Percentiles rank a stretch among this genome's conserved stretches.
Conservation (phyloP, 2,888 invertebrate genomes). For the Harpalus rufipes region DNA sequence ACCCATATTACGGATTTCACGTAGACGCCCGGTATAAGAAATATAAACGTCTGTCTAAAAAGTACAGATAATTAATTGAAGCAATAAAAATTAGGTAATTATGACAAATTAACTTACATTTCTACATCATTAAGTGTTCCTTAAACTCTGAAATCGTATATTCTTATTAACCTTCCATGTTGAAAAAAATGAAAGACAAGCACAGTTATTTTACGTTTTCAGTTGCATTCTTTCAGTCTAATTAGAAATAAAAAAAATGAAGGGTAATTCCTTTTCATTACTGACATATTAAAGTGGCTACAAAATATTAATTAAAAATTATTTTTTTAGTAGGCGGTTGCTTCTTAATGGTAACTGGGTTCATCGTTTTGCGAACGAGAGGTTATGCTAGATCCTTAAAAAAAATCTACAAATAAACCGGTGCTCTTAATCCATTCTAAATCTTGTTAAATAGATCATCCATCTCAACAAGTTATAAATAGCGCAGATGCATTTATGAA, state of each 20-base stretch:
- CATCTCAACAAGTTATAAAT: not conserved
- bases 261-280: not conserved
- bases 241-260: not conserved
- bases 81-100: not conserved
- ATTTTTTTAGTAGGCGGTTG: too few species aligned
- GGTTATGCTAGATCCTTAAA: too few species aligned
- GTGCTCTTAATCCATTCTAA: too few species aligned
- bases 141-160: conserved; percentile 11
- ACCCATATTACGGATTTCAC: too few species aligned
- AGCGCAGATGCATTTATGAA: not conserved
- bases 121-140: not conserved
- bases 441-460: too few species aligned
- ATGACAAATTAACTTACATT: conserved; percentile 3
- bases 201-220: too few species aligned
- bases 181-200: not conserved
- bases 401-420: too few species aligned
- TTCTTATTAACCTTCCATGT: not conserved
- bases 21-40: too few species aligned
- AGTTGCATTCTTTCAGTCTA: not conserved
- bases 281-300: too few species aligned
- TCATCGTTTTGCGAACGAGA: too few species aligned
- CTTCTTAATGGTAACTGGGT: too few species aligned
- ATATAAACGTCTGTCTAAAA: conserved; percentile 6
- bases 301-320: too few species aligned
- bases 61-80: not conserved